Percentiles rank a stretch among this genome's conserved stretches.
Conservation (phyloP, 37 sponge, comb jelly and placozoan species). For the Theonella swinhoei region DNA sequence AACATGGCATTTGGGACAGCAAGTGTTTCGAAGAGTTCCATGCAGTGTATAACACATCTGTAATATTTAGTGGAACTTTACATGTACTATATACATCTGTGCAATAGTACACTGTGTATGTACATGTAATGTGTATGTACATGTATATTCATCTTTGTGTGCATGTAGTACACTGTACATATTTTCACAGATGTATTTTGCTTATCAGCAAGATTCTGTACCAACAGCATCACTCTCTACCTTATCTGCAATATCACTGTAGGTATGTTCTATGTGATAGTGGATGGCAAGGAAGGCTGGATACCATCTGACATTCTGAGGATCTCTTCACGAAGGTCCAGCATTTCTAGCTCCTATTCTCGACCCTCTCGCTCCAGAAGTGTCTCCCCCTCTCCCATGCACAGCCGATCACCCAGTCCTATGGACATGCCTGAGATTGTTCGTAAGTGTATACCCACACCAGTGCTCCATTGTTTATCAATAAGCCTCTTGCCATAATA, state of each 20-base stretch:
- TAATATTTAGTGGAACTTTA: too few relatives aligned
- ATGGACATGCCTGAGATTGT: not conserved
- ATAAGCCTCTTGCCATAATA: too few relatives aligned
- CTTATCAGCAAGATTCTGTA: not conserved
- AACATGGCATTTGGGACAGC: not conserved
- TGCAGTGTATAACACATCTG: not conserved
- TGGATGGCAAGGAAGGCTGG: slow-evolving; percentile 70
- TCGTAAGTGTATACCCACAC: not conserved
- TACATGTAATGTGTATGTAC: too few relatives aligned
- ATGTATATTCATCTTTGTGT: not conserved
- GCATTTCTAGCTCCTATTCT: not conserved
- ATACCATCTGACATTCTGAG: slow-evolving; percentile 39
- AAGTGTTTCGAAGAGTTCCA: not conserved
- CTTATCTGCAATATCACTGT: too few relatives aligned
- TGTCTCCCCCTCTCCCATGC: not conserved
- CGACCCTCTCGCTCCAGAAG: not conserved
- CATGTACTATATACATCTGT: too few relatives aligned
- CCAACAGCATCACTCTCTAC: not conserved
- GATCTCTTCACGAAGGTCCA: slow-evolving; percentile 5
- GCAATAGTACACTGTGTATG: too few relatives aligned
- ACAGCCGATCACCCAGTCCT: slow-evolving; percentile 19
- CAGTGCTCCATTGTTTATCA: not conserved
- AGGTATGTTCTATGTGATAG: slow-evolving; percentile 65
- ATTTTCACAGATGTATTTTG: not conserved
- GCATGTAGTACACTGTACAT: not conserved